Conservation (phyloP, 2,797 vertebrate genomes). For the Microcaecilia unicolor region DNA sequence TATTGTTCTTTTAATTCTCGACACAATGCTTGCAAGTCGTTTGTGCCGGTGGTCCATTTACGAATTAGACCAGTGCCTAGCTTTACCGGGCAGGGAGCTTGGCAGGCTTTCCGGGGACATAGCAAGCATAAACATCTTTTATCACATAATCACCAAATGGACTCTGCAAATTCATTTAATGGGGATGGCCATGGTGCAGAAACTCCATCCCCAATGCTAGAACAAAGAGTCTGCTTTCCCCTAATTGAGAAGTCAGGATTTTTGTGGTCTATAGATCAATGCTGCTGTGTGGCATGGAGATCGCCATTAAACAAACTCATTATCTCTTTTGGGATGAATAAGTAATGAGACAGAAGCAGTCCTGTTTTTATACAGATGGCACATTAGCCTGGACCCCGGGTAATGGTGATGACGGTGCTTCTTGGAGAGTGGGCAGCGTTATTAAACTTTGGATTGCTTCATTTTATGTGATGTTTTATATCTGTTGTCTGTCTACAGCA, state of each 20-base stretch:
- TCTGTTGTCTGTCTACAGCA: too few species aligned
- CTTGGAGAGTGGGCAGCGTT: constrained; percentile 16
- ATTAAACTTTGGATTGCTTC: constrained; percentile 1
- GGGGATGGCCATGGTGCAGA: constrained; percentile 4
- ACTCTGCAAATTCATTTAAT: not conserved
- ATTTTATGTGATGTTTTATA: constrained; percentile 2
- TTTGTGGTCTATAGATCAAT: constrained; percentile 15
- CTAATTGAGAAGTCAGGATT: not conserved
- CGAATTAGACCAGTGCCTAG: not conserved
- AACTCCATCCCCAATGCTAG: constrained; percentile 4
- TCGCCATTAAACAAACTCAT: constrained; percentile 31
- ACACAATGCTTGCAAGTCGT: not conserved
- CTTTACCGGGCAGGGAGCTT: constrained; percentile 1
- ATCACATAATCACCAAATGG: not conserved
- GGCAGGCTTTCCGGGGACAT: constrained; percentile 9
- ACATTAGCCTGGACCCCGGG: constrained; percentile 13
- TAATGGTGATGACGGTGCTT: constrained; percentile 14
- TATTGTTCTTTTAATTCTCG: too few species aligned
- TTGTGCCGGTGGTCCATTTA: not conserved
- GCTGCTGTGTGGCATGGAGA: constrained; percentile 13
- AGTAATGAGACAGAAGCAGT: constrained; percentile 13
- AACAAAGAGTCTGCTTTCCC: not conserved
- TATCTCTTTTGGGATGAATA: constrained; percentile 31
- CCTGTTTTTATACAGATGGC: constrained; percentile 27
- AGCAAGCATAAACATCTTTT: not conserved